phyloP scores from a whole-genome alignment of 2,888 invertebrate genomes.

The Deilephila elpenor region DNA sequence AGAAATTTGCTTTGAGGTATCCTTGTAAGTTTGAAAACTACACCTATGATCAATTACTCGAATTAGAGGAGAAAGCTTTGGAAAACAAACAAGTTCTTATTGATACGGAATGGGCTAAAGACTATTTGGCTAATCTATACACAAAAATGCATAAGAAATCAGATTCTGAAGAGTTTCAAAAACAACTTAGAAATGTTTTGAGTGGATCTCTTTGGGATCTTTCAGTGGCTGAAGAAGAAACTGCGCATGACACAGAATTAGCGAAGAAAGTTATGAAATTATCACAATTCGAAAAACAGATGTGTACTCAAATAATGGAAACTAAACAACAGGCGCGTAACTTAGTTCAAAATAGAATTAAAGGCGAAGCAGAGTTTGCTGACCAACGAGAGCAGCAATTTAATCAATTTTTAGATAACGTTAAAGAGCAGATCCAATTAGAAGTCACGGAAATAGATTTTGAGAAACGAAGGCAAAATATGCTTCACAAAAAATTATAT shows the following conservation, averaged over 20 bases:
- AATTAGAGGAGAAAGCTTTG: conserved; percentile 61
- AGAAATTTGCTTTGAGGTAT: conserved; percentile 62
- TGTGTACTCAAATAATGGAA: conserved; percentile 86
- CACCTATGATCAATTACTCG: conserved; percentile 70
- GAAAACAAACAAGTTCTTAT: conserved; percentile 59
- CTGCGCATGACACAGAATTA: conserved; percentile 77
- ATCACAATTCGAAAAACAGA: conserved; percentile 87
- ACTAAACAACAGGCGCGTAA: conserved; percentile 84
- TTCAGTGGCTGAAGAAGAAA: conserved; percentile 80
- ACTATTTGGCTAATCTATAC: conserved; percentile 79
- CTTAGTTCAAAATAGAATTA: conserved; percentile 80
- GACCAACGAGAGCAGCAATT: conserved; percentile 80
- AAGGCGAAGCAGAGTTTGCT: conserved; percentile 78
- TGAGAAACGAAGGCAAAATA: conserved; percentile 78
- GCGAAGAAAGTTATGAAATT: conserved; percentile 85
- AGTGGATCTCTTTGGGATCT: conserved; percentile 82
- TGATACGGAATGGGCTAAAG: conserved; percentile 73
- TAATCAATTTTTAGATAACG: conserved; percentile 71
- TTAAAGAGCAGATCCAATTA: conserved; percentile 75
- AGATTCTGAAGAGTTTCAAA: conserved; percentile 77
- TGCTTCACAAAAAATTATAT: conserved; percentile 82
- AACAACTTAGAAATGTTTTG: conserved; percentile 77
- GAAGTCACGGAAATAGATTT: conserved; percentile 79
- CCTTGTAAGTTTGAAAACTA: conserved; percentile 71
- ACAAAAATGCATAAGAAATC: conserved; percentile 68